A percentile compares a stretch with the other conserved stretches of the same genome.
phyloP scores from a whole-genome alignment of 2,113 vertebrate genomes.

The Melozone crissalis region DNA sequence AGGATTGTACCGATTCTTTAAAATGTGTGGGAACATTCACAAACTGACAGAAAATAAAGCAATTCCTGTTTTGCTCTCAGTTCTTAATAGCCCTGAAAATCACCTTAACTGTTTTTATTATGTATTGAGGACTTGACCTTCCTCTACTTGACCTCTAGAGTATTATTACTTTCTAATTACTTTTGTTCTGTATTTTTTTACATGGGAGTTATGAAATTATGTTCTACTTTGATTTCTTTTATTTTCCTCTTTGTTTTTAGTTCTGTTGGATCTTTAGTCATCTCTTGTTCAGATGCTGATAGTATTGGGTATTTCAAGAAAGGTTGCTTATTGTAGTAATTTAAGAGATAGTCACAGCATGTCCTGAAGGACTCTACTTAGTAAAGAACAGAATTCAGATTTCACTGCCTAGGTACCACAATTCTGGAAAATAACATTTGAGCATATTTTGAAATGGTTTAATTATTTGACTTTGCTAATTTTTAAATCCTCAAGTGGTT shows the following conservation, averaged over 20 bases:
- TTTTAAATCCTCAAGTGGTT: neutral
- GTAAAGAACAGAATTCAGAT: neutral
- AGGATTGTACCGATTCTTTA: neutral
- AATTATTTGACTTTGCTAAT: neutral
- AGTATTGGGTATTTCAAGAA: neutral
- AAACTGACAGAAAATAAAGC: neutral
- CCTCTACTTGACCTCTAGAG: neutral
- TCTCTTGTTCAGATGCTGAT: neutral
- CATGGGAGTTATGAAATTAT: fast-evolving
- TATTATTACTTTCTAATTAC: neutral
- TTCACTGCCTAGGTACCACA: neutral
- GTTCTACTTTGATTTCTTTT: neutral
- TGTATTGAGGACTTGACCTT: neutral
- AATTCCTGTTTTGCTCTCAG: neutral
- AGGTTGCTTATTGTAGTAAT: neutral
- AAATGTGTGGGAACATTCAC: neutral
- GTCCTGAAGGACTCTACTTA: neutral
- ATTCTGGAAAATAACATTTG: neutral
- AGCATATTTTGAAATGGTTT: neutral
- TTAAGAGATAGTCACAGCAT: neutral
- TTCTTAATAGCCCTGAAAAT: neutral
- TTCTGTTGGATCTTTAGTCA: neutral
- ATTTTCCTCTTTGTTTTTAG: neutral
- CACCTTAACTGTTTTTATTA: neutral
- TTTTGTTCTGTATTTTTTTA: neutral